phyloP scores from a whole-genome alignment of 1,140 invertebrate species.

The Pseudomyrmex gracilis region DNA sequence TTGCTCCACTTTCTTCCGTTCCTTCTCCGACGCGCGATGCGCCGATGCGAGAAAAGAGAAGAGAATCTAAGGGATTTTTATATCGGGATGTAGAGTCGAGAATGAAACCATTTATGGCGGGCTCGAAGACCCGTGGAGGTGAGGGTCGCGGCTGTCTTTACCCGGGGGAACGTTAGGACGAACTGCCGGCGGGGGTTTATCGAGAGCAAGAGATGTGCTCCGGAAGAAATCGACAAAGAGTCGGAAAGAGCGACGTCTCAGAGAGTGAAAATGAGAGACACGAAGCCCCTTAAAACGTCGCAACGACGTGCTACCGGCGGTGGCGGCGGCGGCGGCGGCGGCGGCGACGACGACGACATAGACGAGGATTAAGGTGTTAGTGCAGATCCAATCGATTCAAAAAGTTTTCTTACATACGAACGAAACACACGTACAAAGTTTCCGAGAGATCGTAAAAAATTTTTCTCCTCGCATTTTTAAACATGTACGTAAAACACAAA shows the following conservation, averaged over 20 bases:
- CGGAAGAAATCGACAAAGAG: slow-evolving; percentile 68
- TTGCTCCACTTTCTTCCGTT: slow-evolving; percentile 68
- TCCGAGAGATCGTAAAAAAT: not conserved
- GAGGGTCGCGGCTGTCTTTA: slow-evolving; percentile 70
- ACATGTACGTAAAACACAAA: not conserved
- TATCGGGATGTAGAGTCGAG: slow-evolving; percentile 74
- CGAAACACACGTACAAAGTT: slow-evolving; percentile 8
- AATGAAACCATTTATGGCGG: slow-evolving; percentile 80
- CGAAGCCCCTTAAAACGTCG: slow-evolving; percentile 59
- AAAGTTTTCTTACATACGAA: not conserved
- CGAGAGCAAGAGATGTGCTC: slow-evolving; percentile 41
- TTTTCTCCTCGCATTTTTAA: too few relatives aligned
- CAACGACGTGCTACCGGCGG: slow-evolving; percentile 40
- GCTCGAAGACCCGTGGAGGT: slow-evolving; percentile 71
- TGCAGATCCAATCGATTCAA: slow-evolving; percentile 15
- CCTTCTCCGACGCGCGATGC: slow-evolving; percentile 22
- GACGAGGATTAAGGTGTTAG: slow-evolving; percentile 40
- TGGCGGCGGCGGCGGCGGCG: too few relatives aligned
- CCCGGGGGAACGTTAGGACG: slow-evolving; percentile 70
- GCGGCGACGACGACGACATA: not conserved
- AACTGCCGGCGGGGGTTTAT: slow-evolving; percentile 46
- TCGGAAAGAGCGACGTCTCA: slow-evolving; percentile 4
- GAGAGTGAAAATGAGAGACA: slow-evolving; percentile 68
- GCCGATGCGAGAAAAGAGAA: not conserved
- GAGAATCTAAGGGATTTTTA: slow-evolving; percentile 69